A percentile compares a stretch with the other conserved stretches of the same genome.
Conservation (phyloP, 2,888 invertebrate species). For the Ectemnius cavifrons region DNA sequence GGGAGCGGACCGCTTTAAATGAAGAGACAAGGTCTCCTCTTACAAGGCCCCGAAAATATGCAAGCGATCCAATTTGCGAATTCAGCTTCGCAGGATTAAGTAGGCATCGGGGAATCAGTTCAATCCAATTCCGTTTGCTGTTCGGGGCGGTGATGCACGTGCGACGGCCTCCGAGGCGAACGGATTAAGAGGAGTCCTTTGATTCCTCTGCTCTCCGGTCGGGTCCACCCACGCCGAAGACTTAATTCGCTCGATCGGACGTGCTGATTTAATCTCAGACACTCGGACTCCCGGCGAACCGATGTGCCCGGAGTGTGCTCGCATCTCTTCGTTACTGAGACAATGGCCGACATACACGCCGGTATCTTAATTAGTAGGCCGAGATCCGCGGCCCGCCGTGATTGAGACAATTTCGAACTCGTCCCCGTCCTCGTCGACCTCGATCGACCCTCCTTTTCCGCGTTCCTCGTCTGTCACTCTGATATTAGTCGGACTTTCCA, state of each 20-base stretch:
- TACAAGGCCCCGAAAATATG: too few species aligned
- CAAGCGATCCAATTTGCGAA: too few species aligned
- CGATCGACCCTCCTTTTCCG: slow-evolving; percentile 16
- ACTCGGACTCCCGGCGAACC: slow-evolving; percentile 44
- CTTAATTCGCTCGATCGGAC: slow-evolving; percentile 70
- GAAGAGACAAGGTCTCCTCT: too few species aligned
- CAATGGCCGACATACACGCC: slow-evolving; percentile 68
- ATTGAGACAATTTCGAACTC: slow-evolving; percentile 38
- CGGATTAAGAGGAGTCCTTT: slow-evolving; percentile 35
- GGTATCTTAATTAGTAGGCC: slow-evolving; percentile 76
- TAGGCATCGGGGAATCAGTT: too few species aligned
- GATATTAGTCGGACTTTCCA: background rate
- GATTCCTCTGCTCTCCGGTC: slow-evolving; percentile 44
- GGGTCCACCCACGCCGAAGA: slow-evolving; percentile 72
- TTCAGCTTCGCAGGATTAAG: too few species aligned
- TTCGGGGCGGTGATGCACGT: slow-evolving; percentile 41
- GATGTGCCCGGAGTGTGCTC: slow-evolving; percentile 37
- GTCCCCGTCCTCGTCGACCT: slow-evolving; percentile 28
- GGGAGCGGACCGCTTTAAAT: too few species aligned
- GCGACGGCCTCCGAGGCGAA: slow-evolving; percentile 29
- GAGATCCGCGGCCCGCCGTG: slow-evolving; percentile 51
- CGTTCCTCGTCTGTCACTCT: background rate
- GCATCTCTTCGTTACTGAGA: slow-evolving; percentile 69
- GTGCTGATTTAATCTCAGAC: slow-evolving; percentile 71
- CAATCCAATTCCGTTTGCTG: slow-evolving; percentile 18